phyloP scores from a whole-genome alignment of 2,113 vertebrate species.

The Lepus americanus region DNA sequence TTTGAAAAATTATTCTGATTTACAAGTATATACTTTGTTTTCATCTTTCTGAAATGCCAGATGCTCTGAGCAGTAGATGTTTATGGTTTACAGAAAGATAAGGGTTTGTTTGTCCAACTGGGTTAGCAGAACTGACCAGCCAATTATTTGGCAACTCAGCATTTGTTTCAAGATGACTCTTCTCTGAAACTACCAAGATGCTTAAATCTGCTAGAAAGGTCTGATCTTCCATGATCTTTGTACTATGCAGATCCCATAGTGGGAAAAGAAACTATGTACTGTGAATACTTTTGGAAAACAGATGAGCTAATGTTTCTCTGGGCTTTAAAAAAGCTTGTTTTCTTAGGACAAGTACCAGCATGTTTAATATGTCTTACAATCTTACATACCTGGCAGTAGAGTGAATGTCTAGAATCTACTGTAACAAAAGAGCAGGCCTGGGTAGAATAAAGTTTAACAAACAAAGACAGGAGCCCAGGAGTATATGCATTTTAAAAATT shows the following conservation, averaged over 20 bases:
- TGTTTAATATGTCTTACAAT: conserved; percentile 39
- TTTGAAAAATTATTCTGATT: conserved; percentile 39
- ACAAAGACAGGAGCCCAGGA: background rate
- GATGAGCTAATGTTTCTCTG: background rate
- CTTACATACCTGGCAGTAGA: conserved; percentile 25
- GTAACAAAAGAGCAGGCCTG: background rate
- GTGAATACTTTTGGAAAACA: conserved; percentile 1
- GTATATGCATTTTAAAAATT: background rate
- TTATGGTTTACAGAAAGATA: background rate
- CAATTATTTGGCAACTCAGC: background rate
- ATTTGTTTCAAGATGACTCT: background rate
- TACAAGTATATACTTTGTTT: background rate
- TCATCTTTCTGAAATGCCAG: conserved; percentile 42
- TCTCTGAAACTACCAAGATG: conserved; percentile 24
- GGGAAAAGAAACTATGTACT: background rate
- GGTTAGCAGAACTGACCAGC: conserved; percentile 7
- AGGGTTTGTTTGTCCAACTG: background rate
- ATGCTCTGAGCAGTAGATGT: background rate
- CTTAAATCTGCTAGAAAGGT: background rate
- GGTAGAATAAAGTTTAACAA: background rate
- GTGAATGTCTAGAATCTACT: background rate
- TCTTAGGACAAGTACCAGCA: background rate
- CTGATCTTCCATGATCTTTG: background rate
- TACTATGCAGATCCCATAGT: background rate
- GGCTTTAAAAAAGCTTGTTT: conserved; percentile 24